Conservation (phyloP, 2,797 vertebrate genomes). For the Onychomys torridus region DNA sequence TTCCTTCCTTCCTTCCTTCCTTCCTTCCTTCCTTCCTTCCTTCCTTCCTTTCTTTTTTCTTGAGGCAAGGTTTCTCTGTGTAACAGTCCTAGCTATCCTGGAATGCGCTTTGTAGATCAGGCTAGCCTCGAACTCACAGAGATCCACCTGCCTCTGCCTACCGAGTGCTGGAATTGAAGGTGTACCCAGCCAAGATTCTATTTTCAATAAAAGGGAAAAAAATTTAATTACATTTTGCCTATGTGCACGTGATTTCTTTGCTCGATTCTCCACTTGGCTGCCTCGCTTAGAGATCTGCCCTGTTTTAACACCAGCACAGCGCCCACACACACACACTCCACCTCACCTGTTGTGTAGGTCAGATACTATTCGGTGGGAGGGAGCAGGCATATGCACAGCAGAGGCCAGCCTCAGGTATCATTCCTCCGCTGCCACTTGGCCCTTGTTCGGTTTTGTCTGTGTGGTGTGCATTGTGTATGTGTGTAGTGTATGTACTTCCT, state of each 20-base stretch:
- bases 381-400: too few species aligned
- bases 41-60: neutral
- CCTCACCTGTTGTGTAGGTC: neutral
- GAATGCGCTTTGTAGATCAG: neutral
- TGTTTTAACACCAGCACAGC: neutral
- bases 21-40: too few species aligned
- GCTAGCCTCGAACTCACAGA: neutral
- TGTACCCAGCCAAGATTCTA: neutral
- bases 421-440: neutral
- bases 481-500: neutral
- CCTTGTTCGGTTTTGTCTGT: neutral
- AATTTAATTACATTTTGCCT: neutral
- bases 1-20: too few species aligned
- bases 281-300: neutral
- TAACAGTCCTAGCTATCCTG: neutral
- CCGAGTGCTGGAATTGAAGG: neutral
- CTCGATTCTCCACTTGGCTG: neutral
- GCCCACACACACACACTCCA: neutral
- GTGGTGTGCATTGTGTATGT: neutral
- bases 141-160: neutral
- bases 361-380: neutral
- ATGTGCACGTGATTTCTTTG: neutral
- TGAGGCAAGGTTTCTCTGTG: neutral
- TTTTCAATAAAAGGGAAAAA: neutral
- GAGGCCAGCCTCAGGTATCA: neutral